Conservation (phyloP, 2,888 invertebrate species). For the Buathra laborator region DNA sequence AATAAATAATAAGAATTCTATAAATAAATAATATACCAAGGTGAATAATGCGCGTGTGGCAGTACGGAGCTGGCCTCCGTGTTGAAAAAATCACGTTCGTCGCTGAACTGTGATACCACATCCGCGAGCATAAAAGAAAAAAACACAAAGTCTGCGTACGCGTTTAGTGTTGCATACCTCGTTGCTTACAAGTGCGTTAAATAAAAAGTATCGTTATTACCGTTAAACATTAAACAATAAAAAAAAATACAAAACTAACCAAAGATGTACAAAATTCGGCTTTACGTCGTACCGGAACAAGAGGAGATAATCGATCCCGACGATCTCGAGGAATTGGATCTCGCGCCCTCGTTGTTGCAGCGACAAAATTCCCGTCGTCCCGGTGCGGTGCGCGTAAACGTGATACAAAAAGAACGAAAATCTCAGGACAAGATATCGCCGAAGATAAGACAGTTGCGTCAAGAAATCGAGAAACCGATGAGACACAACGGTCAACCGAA, state of each 20-base stretch:
- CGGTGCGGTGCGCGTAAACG: constrained; percentile 72
- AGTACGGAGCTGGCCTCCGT: constrained; percentile 70
- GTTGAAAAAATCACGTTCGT: constrained; percentile 30
- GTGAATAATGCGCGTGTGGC: constrained; percentile 59
- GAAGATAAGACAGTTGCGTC: constrained; percentile 71
- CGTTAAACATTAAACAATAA: neutral
- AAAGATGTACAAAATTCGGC: constrained; percentile 77
- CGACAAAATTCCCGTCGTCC: constrained; percentile 76
- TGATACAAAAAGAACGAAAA: constrained; percentile 71
- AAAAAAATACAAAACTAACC: constrained; percentile 25
- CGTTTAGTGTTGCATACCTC: neutral
- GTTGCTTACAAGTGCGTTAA: constrained; percentile 1
- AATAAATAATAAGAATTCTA: neutral
- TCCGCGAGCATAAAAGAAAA: neutral
- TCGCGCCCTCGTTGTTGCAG: constrained; percentile 70
- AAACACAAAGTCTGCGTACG: neutral
- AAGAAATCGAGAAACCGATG: constrained; percentile 62
- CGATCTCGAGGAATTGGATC: constrained; percentile 71
- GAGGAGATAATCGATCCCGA: constrained; percentile 73
- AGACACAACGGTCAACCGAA: constrained; percentile 39
- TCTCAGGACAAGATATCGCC: constrained; percentile 63
- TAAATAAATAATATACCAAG: constrained; percentile 14
- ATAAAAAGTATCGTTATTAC: neutral
- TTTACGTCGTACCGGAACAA: constrained; percentile 78
- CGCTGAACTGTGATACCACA: constrained; percentile 12